Evolutionary conservation across 2,113 vertebrate species (phyloP).

Genomic region (Beaufortia kweichowensis): DNA sequence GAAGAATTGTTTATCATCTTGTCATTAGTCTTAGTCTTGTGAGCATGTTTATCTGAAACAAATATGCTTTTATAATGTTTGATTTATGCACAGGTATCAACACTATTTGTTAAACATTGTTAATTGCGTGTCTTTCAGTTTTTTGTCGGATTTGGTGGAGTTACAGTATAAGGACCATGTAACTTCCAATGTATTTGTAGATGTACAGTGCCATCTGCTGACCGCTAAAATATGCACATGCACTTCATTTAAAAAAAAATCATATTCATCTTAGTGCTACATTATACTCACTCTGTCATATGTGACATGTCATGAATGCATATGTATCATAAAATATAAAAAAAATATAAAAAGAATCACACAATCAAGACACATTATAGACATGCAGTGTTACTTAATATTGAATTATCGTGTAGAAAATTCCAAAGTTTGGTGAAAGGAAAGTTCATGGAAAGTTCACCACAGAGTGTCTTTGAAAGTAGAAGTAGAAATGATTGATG

Average conservation of each 20-base stretch:
- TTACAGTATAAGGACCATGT: too few species aligned
- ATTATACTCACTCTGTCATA: background rate
- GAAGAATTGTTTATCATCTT: background rate
- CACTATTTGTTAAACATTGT: background rate
- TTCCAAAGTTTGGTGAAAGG: too few species aligned
- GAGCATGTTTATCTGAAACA: background rate
- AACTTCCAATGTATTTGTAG: background rate
- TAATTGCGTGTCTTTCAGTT: constrained; percentile 5
- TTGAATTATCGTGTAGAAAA: too few species aligned
- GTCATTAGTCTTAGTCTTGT: background rate
- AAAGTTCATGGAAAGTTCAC: too few species aligned
- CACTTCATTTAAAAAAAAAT: background rate
- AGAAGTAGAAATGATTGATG: constrained; percentile 42
- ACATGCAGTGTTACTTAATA: background rate
- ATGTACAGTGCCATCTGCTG: constrained; percentile 40
- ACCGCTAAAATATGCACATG: constrained; percentile 1
- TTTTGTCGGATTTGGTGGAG: background rate
- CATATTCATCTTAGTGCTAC: too few species aligned
- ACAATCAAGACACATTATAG: background rate
- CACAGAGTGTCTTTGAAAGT: constrained; percentile 40
- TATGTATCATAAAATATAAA: background rate
- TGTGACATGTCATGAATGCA: background rate
- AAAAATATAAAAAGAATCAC: background rate
- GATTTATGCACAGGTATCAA: background rate
- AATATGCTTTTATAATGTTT: background rate